Conservation (phyloP, 2,888 invertebrate genomes). For the Nebria salina region DNA sequence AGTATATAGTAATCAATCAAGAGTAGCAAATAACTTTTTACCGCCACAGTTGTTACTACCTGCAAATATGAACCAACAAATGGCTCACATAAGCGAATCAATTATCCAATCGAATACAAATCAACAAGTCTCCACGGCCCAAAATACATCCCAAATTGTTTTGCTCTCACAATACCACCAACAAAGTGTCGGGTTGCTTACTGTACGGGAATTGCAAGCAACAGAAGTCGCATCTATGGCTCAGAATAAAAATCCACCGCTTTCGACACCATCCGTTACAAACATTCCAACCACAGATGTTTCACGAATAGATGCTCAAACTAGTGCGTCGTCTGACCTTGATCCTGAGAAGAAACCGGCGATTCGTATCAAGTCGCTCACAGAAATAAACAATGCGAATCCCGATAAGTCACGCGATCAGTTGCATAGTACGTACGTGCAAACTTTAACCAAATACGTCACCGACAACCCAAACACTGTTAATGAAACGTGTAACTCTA, state of each 20-base stretch:
- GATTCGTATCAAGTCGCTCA: neutral
- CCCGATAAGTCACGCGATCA: neutral
- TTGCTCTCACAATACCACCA: neutral
- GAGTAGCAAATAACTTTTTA: too few relatives aligned
- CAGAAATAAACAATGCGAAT: neutral
- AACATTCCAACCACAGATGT: neutral
- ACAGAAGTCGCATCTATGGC: too few relatives aligned
- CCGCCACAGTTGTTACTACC: neutral
- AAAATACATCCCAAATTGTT: neutral
- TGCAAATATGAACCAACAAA: neutral
- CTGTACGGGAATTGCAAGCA: too few relatives aligned
- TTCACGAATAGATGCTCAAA: neutral
- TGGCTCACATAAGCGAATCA: neutral
- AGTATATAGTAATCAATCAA: too few relatives aligned
- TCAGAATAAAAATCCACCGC: too few relatives aligned
- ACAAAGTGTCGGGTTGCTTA: neutral
- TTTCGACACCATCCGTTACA: neutral
- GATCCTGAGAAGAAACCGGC: neutral
- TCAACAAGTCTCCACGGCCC: neutral
- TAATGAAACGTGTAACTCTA: neutral
- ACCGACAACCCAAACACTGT: neutral
- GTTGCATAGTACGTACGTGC: neutral
- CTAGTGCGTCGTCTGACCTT: neutral
- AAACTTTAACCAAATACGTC: conserved; percentile 8
- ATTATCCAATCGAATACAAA: neutral